Conservation (phyloP, 1,140 invertebrate genomes). For the Ceratina calcarata region DNA sequence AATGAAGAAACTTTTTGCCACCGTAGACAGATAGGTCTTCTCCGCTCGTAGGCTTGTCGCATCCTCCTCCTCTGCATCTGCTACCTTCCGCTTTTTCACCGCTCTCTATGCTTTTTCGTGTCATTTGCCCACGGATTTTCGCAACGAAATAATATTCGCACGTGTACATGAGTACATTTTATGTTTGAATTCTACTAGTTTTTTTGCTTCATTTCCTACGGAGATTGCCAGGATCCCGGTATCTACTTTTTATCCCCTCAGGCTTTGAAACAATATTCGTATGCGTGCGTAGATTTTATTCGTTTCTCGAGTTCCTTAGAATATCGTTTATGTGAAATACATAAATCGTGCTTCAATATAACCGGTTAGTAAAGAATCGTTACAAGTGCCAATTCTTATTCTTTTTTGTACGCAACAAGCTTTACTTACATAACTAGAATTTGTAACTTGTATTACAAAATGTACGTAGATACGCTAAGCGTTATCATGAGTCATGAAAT, state of each 20-base stretch:
- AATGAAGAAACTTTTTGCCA: constrained; percentile 62
- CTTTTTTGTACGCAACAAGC: too few relatives aligned
- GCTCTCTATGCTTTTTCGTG: neutral
- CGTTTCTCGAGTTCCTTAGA: neutral
- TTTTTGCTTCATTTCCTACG: neutral
- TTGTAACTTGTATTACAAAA: too few relatives aligned
- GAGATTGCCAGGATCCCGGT: neutral
- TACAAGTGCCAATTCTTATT: too few relatives aligned
- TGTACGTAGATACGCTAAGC: too few relatives aligned
- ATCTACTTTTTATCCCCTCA: too few relatives aligned
- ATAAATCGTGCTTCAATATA: too few relatives aligned
- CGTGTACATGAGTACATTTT: neutral
- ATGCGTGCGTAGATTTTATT: neutral
- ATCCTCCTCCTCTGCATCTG: constrained; percentile 29
- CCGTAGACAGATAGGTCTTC: constrained; percentile 29
- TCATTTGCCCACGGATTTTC: neutral
- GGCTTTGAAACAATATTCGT: too few relatives aligned
- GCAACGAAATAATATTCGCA: neutral
- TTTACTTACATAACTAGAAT: too few relatives aligned
- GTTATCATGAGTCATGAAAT: neutral
- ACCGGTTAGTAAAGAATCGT: too few relatives aligned
- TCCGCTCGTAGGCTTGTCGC: neutral
- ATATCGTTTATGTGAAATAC: too few relatives aligned
- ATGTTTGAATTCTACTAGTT: neutral
- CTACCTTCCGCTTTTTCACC: neutral